Base-by-base conservation (phyloP, 2,797 vertebrate genomes). In the Yasuhikotakia modesta region DNA sequence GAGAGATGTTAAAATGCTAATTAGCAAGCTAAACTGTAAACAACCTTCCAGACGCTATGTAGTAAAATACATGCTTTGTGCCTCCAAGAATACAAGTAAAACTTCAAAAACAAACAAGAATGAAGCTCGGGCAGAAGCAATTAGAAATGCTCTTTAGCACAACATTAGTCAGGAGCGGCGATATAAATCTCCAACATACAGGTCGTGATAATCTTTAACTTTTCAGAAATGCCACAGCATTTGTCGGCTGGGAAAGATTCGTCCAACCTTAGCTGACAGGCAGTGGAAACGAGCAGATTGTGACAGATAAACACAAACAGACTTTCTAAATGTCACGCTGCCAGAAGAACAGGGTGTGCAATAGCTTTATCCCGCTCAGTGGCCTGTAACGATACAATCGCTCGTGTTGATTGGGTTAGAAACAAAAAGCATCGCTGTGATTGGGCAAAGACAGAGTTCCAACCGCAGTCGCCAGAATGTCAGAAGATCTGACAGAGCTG, bases 381-480 rank as follows among this genome's bases (percentile, higher is more conserved):
- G 76, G 87, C 88, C 86, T 87, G 88, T 87, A 86, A 90, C 88
- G 90, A 87, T 82, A 83, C 83, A 82, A 89, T 84, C 88, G 88
- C 86, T 78, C 16, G 84, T 85, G 87, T 80, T 85, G 90, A 90
- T 89, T 87, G 90, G 88, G 89, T 85, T 85, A 64, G 46, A 57
- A 82, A 68, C 68, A 60, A 64, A 72, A 22, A 58, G 83, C 21
- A 8, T 10, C 0, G 5, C 27, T 30, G 76, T 70, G 84, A 82
- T 73, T 83, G 87, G 88, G 79, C 83, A 68, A 70, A 85, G 81
- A 81, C 80, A 78, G 81, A 84, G 85, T 82, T 85, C 64, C 73
- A 81, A 80, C 11, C 55, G 24, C 64, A 75, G 81, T 84, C 85
- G 82, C 82, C 65, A 80, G 77, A 86, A 73, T 86, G 86, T 86